These are phyloP conservation scores for Vombatus ursinus DNA, from an alignment of 2,113 vertebrate genomes.

Conservation along the genomic window DNA sequence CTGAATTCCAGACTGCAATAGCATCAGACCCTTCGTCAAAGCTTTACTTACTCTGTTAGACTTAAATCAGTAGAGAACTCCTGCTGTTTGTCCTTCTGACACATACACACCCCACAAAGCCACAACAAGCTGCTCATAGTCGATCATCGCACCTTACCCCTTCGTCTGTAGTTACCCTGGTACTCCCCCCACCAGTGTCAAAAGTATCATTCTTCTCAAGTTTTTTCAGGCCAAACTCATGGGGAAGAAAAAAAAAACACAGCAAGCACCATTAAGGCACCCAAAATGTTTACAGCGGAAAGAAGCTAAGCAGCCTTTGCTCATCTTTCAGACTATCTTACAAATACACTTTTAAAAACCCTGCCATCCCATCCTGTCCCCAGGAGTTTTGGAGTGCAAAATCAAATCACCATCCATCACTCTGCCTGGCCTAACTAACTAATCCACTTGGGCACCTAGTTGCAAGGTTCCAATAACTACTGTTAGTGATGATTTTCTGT, in stretches of 20 bases:
- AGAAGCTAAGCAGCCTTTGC: background rate
- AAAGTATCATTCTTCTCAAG: background rate
- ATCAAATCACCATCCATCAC: background rate
- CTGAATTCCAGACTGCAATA: background rate
- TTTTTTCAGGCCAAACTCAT: conserved; percentile 8
- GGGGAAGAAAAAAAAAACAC: background rate
- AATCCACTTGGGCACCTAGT: background rate
- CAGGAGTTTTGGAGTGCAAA: background rate
- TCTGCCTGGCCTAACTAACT: background rate
- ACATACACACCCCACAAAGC: background rate
- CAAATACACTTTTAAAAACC: background rate
- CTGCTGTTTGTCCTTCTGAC: background rate
- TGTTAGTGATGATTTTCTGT: background rate
- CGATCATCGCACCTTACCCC: background rate
- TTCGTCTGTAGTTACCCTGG: background rate
- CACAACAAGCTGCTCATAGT: background rate
- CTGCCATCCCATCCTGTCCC: background rate
- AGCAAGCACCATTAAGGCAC: conserved; percentile 3
- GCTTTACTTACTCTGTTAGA: background rate
- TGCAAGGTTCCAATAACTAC: background rate
- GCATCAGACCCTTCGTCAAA: background rate
- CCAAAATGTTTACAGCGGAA: conserved; percentile 2
- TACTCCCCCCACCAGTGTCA: background rate
- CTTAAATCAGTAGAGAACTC: conserved; percentile 7
- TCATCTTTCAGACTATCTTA: conserved; percentile 4